A percentile compares a stretch with the other conserved stretches of the same genome.
Conservation (phyloP, 2,113 vertebrate genomes). For the Phocoena phocoena region DNA sequence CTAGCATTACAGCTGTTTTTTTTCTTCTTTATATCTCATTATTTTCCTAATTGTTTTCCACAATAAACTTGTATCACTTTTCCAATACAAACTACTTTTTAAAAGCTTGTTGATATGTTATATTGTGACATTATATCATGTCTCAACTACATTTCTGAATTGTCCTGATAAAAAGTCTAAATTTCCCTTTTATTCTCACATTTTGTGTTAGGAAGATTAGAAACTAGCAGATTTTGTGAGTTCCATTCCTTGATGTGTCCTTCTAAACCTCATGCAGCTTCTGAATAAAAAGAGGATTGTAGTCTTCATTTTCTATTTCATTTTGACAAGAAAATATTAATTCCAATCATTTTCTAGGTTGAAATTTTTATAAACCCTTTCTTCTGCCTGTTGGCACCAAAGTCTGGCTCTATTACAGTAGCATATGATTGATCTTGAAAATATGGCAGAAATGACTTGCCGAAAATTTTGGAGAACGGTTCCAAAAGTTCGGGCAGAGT, state of each 20-base stretch:
- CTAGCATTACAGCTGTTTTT: neutral
- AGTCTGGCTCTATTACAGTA: neutral
- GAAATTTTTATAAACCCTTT: neutral
- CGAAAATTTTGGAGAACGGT: neutral
- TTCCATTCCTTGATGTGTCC: neutral
- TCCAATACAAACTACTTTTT: neutral
- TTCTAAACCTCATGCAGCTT: neutral
- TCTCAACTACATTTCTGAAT: neutral
- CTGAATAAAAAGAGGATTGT: neutral
- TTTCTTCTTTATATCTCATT: neutral
- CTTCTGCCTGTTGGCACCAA: neutral
- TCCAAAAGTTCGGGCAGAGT: neutral
- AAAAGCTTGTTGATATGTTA: neutral
- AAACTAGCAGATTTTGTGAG: neutral
- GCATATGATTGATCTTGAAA: neutral
- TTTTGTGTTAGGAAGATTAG: neutral
- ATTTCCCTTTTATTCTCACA: neutral
- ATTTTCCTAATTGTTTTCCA: slow-evolving; percentile 33
- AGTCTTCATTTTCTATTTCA: slow-evolving; percentile 9
- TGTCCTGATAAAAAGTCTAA: neutral
- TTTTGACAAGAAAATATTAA: neutral
- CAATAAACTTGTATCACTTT: neutral
- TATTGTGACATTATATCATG: neutral
- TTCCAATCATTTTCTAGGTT: neutral
- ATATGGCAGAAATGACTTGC: neutral